Evolutionary conservation across 2,888 invertebrate species (phyloP).

Genomic region (Meloe dianella): DNA sequence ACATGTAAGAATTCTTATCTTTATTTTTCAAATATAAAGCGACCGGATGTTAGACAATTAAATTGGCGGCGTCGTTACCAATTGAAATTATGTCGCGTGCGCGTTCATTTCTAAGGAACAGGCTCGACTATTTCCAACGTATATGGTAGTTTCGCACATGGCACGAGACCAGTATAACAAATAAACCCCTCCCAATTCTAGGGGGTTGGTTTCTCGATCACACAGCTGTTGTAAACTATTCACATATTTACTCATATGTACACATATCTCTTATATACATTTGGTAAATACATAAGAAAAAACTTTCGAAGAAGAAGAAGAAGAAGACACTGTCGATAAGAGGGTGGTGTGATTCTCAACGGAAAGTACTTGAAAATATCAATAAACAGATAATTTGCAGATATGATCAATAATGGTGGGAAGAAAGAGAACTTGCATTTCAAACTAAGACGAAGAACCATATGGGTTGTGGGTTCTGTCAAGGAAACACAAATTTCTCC

Average conservation of each 20-base stretch:
- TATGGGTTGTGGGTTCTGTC: constrained; percentile 40
- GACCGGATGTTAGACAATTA: constrained; percentile 48
- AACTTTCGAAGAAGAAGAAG: constrained; percentile 18
- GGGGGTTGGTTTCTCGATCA: constrained; percentile 58
- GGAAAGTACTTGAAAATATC: too few relatives aligned
- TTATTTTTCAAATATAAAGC: constrained; percentile 13
- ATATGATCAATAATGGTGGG: too few relatives aligned
- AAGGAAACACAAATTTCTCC: constrained; percentile 48
- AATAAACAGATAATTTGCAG: too few relatives aligned
- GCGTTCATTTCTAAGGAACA: constrained; percentile 49
- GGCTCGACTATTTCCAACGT: constrained; percentile 52
- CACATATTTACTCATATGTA: constrained; percentile 7
- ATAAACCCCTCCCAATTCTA: constrained; percentile 57
- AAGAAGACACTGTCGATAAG: constrained; percentile 3
- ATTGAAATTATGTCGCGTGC: constrained; percentile 52
- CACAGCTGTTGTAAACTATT: constrained; percentile 50
- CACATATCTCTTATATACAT: constrained; percentile 26
- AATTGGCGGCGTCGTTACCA: constrained; percentile 42
- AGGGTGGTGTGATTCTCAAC: constrained; percentile 4
- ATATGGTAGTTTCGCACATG: constrained; percentile 53
- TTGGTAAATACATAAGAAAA: constrained; percentile 35
- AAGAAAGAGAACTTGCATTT: not conserved
- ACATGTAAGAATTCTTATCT: not conserved
- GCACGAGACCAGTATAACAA: constrained; percentile 58
- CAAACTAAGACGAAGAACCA: constrained; percentile 23